Evolutionary conservation across 2,113 vertebrate species (phyloP), one percentile per base, ranked within the genome.

Genomic region (Aptenodytes patagonicus): DNA sequence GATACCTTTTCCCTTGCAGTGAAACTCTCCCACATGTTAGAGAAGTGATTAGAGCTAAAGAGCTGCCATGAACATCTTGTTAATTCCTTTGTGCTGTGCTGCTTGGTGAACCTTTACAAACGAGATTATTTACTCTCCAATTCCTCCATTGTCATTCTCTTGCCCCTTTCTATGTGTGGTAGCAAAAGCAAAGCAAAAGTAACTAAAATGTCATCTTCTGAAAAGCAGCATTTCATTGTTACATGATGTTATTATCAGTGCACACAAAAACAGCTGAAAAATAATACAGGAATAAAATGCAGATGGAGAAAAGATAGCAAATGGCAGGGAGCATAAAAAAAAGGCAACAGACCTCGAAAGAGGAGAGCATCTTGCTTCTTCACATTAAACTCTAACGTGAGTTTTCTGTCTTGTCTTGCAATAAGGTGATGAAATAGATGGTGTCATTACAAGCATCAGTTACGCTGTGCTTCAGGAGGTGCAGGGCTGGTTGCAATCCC

Each of bases 31-130:
- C 36, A 76, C 69, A 61, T 86, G 38, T 79, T 93, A 54, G n/a
- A 92, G 64, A 71, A 89, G 62, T 91, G 57, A 82, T 95, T 87
- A 88, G 79, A 89, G 61, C 92, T 95, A 51, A 82, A 96, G 46
- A 87, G 47, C 84, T 96, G 83, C 87, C n/a, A 29, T 69, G 58
- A 97, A 78, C 71, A 47, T 89, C 89, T 95, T 96, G 91, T 95
- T 96, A 97, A 96, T 94, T 97, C 89, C 90, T 94, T 90, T 97
- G 89, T 97, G 85, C 83, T 92, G 44, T 92, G 87, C 94, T 96
- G 96, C 95, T 94, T 96, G 87, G 64, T 96, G 97, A 98, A 97
- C 95, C 96, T 93, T 97, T 84, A 96, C 90, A 98, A 97, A 98
- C 0, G 15, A 86, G 77, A 97, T 98, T 97, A 96, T 95, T 97